phyloP scores from a whole-genome alignment of 2,888 invertebrate genomes.

The Synanthedon formicaeformis region DNA sequence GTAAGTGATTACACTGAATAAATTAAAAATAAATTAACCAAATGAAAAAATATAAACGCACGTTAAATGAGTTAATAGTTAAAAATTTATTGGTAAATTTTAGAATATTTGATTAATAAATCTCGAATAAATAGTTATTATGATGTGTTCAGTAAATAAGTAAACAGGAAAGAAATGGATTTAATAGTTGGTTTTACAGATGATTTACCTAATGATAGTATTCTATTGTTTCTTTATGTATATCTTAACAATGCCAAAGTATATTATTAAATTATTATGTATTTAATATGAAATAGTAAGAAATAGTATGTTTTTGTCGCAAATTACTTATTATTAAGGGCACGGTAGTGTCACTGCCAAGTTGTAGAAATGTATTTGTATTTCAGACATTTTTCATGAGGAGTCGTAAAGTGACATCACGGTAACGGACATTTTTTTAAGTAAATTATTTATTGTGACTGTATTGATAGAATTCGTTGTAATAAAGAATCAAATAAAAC shows the following conservation, averaged over 20 bases:
- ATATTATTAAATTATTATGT: too few species aligned
- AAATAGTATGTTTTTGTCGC: too few species aligned
- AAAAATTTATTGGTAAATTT: slow-evolving; percentile 22
- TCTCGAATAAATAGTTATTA: slow-evolving; percentile 27
- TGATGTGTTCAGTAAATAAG: slow-evolving; percentile 53
- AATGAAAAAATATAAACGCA: slow-evolving; percentile 34
- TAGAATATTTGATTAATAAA: slow-evolving; percentile 31
- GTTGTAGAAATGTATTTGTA: background rate
- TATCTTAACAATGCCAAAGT: too few species aligned
- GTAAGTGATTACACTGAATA: slow-evolving; percentile 21
- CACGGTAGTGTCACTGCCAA: too few species aligned
- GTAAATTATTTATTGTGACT: slow-evolving; percentile 39
- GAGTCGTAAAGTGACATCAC: too few species aligned
- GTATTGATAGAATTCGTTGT: slow-evolving; percentile 63
- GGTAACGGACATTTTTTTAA: slow-evolving; percentile 23
- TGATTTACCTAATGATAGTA: too few species aligned
- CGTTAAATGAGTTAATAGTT: slow-evolving; percentile 18
- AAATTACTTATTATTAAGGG: too few species aligned
- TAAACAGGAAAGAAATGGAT: slow-evolving; percentile 1
- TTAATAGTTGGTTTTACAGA: background rate
- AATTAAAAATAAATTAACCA: slow-evolving; percentile 17
- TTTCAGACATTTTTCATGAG: slow-evolving; percentile 2
- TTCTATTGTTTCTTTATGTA: too few species aligned
- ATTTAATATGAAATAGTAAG: too few species aligned
- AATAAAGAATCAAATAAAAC: slow-evolving; percentile 39